Evolutionary conservation across 2,888 invertebrate species (phyloP), one percentile per base, ranked within the genome.

Genomic region (Brachycybe producta): DNA sequence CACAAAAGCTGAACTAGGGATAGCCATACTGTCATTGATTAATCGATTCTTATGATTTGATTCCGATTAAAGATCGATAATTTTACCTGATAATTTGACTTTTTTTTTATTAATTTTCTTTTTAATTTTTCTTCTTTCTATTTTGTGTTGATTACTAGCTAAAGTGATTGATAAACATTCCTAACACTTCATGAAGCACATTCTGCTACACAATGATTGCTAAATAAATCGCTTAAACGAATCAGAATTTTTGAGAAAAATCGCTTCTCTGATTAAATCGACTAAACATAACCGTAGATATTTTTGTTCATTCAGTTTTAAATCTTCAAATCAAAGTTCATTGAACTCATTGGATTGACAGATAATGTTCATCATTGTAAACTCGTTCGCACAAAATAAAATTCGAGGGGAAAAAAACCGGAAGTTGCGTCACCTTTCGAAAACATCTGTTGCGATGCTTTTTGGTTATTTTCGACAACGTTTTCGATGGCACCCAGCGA

Each of bases 401-500:
- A 36, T 54, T 57, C 52, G 52, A 23, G 56, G 57, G 27, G 54
- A 19, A 5, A 17, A 39, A 17, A 39, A 4, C 13, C 5, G 5
- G 21, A 41, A 41, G 17, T 41, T 41, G 11, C 2, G 23, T 19
- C 17, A 36, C 46, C 46, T 46, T 35, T 46, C 1, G 26, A 2
- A 21, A 32, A 32, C n/a, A 44, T 15, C 2, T 19, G 44, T 19
- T 30, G 44, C 23, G n/a, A n/a, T n/a, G 35, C 15, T 17, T 46
- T 46, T 27, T 23, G 23, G n/a, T 21, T 17, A 28, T 40, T 48
- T 30, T 54, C 52, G 15, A 50, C 32, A 17, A 49, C 43, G 15
- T 38, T 52, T 32, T 54, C 52, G 5, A 44, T 21, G 23, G 26
- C 45, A 26, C 69, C 54, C 68, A 70, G 46, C 61, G 64, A 27